phyloP scores from a whole-genome alignment of 1,140 invertebrate genomes.

The Belonocnema kinseyi region DNA sequence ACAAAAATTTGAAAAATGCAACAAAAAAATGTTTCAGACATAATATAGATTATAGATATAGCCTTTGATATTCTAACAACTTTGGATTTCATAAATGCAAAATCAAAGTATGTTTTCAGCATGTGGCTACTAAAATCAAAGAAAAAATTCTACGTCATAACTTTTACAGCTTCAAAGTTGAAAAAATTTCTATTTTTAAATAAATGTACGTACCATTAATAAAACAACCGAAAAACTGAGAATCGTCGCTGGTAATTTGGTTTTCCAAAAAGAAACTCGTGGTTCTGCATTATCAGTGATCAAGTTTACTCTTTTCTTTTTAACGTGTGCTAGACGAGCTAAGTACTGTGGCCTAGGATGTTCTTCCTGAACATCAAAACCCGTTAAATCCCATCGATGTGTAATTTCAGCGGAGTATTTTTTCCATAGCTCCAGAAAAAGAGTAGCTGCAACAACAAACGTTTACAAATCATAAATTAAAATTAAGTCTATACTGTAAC shows the following conservation, averaged over 20 bases:
- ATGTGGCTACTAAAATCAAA: too few species aligned
- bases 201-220: slow-evolving; percentile 78
- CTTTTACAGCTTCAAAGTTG: too few species aligned
- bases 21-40: too few species aligned
- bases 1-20: neutral
- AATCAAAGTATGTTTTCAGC: too few species aligned
- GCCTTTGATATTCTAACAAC: too few species aligned
- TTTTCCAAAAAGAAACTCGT: slow-evolving; percentile 78
- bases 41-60: too few species aligned
- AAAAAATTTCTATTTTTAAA: neutral
- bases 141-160: too few species aligned
- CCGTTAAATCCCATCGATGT: slow-evolving; percentile 92
- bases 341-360: slow-evolving; percentile 91
- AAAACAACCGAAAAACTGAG: slow-evolving; percentile 90
- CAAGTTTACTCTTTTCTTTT: slow-evolving; percentile 74
- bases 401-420: slow-evolving; percentile 93
- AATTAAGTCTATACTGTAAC: neutral
- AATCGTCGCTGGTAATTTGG: slow-evolving; percentile 86
- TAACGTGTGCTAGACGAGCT: slow-evolving; percentile 84
- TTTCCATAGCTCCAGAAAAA: slow-evolving; percentile 97
- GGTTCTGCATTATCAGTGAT: slow-evolving; percentile 90
- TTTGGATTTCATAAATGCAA: too few species aligned
- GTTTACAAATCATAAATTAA: neutral
- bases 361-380: slow-evolving; percentile 90
- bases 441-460: slow-evolving; percentile 72